Evolutionary conservation across 1,140 invertebrate species (phyloP).

Genomic region (Zaprionus davidi): DNA sequence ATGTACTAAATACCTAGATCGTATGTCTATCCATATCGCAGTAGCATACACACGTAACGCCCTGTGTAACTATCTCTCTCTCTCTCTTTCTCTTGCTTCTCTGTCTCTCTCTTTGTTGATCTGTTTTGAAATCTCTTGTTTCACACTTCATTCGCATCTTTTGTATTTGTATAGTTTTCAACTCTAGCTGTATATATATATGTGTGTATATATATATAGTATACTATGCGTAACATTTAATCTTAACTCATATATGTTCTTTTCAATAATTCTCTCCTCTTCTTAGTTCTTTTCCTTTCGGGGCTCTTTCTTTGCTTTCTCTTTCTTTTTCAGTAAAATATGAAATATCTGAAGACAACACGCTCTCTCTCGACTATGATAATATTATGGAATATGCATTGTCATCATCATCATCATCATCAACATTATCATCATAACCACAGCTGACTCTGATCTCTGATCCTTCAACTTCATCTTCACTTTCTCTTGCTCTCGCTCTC

Average conservation of each 20-base stretch:
- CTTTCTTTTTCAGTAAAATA: slow-evolving; percentile 4
- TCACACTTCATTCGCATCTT: slow-evolving; percentile 30
- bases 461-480: slow-evolving; percentile 4
- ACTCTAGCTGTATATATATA: slow-evolving; percentile 42
- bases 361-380: neutral
- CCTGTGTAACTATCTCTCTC: neutral
- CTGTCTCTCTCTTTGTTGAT: neutral
- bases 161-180: slow-evolving; percentile 44
- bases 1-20: slow-evolving; percentile 10
- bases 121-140: slow-evolving; percentile 23
- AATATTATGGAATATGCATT: slow-evolving; percentile 28
- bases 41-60: neutral
- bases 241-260: slow-evolving; percentile 26
- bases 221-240: slow-evolving; percentile 13
- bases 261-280: slow-evolving; percentile 5
- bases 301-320: neutral
- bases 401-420: slow-evolving; percentile 10
- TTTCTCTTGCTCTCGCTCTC: neutral
- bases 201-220: slow-evolving; percentile 19
- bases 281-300: neutral
- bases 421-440: slow-evolving; percentile 11
- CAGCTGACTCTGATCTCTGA: slow-evolving; percentile 27
- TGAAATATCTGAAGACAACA: slow-evolving; percentile 1
- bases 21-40: slow-evolving; percentile 15
- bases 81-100: neutral